phyloP scores from a whole-genome alignment of 2,113 vertebrate species.

The Tylochromis polylepis region DNA sequence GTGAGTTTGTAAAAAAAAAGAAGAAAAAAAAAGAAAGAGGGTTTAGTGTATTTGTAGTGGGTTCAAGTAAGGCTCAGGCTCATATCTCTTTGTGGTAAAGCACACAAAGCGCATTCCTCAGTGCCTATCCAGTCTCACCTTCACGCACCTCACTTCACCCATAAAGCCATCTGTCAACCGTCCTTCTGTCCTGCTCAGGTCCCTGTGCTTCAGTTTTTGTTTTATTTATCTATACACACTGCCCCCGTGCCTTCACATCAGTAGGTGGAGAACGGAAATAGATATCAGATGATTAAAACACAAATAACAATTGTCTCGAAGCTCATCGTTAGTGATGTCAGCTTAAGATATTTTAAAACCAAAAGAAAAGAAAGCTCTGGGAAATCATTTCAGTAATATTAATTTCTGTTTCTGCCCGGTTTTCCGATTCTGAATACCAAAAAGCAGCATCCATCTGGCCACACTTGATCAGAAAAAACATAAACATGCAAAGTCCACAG shows the following conservation, averaged over 20 bases:
- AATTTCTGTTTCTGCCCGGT: slow-evolving; percentile 29
- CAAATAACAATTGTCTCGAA: slow-evolving; percentile 22
- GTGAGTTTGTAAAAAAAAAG: slow-evolving; percentile 4
- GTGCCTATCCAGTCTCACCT: slow-evolving; percentile 9
- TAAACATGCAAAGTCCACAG: slow-evolving; percentile 72
- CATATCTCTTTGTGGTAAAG: background rate
- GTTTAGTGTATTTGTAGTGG: slow-evolving; percentile 21
- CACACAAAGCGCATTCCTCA: background rate
- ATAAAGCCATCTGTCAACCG: slow-evolving; percentile 21
- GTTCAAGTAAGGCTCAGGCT: slow-evolving; percentile 55
- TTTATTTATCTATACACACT: slow-evolving; percentile 27
- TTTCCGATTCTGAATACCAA: slow-evolving; percentile 11
- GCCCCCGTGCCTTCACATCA: slow-evolving; percentile 22
- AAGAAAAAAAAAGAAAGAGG: background rate
- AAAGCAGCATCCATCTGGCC: slow-evolving; percentile 51
- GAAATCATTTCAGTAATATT: slow-evolving; percentile 34
- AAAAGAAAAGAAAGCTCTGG: slow-evolving; percentile 14
- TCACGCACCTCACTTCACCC: slow-evolving; percentile 8
- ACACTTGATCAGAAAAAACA: slow-evolving; percentile 56
- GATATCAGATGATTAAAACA: slow-evolving; percentile 41
- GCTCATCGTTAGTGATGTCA: slow-evolving; percentile 32
- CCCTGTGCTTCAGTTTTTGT: slow-evolving; percentile 35
- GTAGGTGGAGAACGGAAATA: slow-evolving; percentile 4
- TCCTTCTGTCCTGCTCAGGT: slow-evolving; percentile 11
- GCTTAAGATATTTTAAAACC: slow-evolving; percentile 21